Base-by-base conservation (phyloP, 2,797 vertebrate genomes). In the Hoplostethus mediterraneus region DNA sequence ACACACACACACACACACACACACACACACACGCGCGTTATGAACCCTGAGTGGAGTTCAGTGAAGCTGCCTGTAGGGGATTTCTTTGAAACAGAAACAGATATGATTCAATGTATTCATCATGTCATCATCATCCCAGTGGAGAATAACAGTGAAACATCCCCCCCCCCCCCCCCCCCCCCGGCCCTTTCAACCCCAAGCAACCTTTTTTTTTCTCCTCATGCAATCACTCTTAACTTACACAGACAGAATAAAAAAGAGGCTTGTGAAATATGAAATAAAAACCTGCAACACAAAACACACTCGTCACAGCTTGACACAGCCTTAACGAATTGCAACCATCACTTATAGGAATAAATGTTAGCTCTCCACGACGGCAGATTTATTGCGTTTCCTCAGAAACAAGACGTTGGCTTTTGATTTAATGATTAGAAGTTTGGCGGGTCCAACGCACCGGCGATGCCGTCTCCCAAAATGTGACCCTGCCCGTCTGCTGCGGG, bases 11-110 rank as follows among this genome's bases (percentile, higher is more conserved):
- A 51, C 48, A 11, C 21, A 64, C 36, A 64, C 62, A 38, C 21
- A 55, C 17, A 65, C 53, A 47, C 42, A 45, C 14, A 67, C 21
- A 9, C 53, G 0, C 56, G 49, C 54, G 65, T 76, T 71, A 68
- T 64, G 49, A 75, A 72, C 67, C 55, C 17, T 49, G 49, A 38
- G 38, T 36, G 38, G 47, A 73, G 61, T 63, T 70, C 71, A 85
- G 66, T 1, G 14, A 71, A 57, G 38, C 36, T 76, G 4, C 66
- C 55, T 5, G 1, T 33, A 7, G 71, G 67, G 47, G 67, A 72
- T 77, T 63, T 76, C 51, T 82, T 82, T 81, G 31, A 79, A 86
- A 86, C 30, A 81, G 61, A 59, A 79, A 82, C 77, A 65, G 58
- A 67, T 72, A 72, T 42, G 80, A 48, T 67, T 79, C 9, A 4